Conservation (phyloP, 2,113 vertebrate species). For the Pavo muticus region DNA sequence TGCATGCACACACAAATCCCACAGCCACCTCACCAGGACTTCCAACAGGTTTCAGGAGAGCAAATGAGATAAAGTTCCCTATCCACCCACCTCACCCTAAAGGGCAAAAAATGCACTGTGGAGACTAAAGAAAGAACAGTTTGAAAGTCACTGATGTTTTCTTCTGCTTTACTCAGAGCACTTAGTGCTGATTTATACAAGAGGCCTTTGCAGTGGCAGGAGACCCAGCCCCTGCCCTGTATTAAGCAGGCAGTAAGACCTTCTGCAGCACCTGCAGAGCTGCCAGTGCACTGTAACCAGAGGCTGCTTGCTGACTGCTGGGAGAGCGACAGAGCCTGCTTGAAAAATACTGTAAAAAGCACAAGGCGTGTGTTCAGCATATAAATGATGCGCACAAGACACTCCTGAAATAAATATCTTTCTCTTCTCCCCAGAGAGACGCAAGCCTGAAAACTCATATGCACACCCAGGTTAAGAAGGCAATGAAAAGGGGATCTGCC, state of each 20-base stretch:
- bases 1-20: slow-evolving; percentile 9
- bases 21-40: not conserved
- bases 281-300: slow-evolving; percentile 45
- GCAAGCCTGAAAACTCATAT: not conserved
- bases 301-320: slow-evolving; percentile 24
- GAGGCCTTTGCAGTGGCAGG: not conserved
- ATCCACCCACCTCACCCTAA: slow-evolving; percentile 2
- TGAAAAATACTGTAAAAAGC: slow-evolving; percentile 62
- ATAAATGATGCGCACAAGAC: slow-evolving; percentile 43
- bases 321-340: slow-evolving; percentile 17
- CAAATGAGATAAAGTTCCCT: slow-evolving; percentile 15
- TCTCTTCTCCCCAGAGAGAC: slow-evolving; percentile 16
- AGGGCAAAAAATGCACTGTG: not conserved
- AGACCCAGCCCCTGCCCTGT: slow-evolving; percentile 2
- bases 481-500: not conserved
- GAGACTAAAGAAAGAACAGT: slow-evolving; percentile 15
- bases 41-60: slow-evolving; percentile 22
- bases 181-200: slow-evolving; percentile 38
- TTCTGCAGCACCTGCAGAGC: slow-evolving; percentile 54
- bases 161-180: not conserved
- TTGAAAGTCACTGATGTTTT: slow-evolving; percentile 22
- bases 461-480: not conserved
- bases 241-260: slow-evolving; percentile 34
- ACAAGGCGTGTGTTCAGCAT: slow-evolving; percentile 42
- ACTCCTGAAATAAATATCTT: slow-evolving; percentile 53